phyloP scores from a whole-genome alignment of 2,113 vertebrate genomes.

The Ramphastos sulfuratus region DNA sequence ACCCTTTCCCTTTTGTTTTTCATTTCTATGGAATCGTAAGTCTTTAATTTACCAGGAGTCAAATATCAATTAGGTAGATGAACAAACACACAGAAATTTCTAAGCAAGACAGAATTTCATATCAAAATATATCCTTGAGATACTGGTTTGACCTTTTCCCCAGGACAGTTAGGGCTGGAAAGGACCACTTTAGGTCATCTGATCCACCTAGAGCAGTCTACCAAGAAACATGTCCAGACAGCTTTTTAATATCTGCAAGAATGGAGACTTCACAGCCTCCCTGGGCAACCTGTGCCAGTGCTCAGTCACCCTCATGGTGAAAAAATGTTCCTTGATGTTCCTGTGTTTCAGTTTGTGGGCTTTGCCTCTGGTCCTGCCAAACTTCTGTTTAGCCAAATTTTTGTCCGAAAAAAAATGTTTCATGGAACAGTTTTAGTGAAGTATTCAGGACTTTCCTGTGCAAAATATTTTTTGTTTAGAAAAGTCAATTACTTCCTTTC shows the following conservation, averaged over 20 bases:
- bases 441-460: not conserved
- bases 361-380: not conserved
- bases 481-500: not conserved
- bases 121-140: not conserved
- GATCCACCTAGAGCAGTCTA: not conserved
- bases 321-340: not conserved
- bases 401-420: not conserved
- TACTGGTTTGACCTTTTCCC: not conserved
- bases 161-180: not conserved
- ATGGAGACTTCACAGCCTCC: not conserved
- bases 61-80: not conserved
- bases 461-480: not conserved
- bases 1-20: not conserved
- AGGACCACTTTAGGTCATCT: not conserved
- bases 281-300: too few relatives aligned
- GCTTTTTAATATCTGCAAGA: not conserved
- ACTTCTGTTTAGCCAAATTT: not conserved
- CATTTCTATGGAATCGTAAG: not conserved
- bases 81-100: not conserved
- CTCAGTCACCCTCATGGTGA: not conserved
- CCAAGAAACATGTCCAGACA: fast-evolving
- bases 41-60: not conserved
- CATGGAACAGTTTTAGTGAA: not conserved
- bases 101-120: not conserved
- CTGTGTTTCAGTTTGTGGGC: not conserved